phyloP scores from a whole-genome alignment of 2,888 invertebrate genomes.

The Clostera curtula region DNA sequence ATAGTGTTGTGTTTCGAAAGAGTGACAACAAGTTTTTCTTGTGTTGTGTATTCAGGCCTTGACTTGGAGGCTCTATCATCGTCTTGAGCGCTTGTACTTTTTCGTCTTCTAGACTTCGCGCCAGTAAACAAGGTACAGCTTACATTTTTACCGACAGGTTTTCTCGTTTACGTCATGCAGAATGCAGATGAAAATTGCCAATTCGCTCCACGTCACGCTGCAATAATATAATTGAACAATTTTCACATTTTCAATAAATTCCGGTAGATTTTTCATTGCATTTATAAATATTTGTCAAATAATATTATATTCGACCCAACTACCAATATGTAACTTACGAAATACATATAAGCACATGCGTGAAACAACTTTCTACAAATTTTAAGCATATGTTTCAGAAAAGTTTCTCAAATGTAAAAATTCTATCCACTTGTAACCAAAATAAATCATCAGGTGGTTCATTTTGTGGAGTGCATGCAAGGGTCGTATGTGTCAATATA shows the following conservation, averaged over 20 bases:
- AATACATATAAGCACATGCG: too few species aligned
- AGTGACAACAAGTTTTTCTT: slow-evolving; percentile 64
- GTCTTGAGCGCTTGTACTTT: slow-evolving; percentile 35
- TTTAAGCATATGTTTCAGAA: background rate
- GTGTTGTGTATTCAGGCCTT: slow-evolving; percentile 58
- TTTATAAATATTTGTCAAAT: too few species aligned
- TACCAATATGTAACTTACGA: too few species aligned
- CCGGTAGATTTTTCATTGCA: too few species aligned
- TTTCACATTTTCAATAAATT: too few species aligned
- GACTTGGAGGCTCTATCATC: slow-evolving; percentile 61
- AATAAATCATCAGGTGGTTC: slow-evolving; percentile 23
- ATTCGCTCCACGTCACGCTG: slow-evolving; percentile 15
- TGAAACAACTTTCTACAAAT: too few species aligned
- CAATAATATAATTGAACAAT: too few species aligned
- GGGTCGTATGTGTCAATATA: slow-evolving; percentile 29
- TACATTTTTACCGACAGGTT: slow-evolving; percentile 10
- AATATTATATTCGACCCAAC: too few species aligned
- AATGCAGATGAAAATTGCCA: slow-evolving; percentile 1
- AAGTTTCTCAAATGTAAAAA: too few species aligned
- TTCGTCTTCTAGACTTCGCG: slow-evolving; percentile 41
- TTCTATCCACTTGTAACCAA: slow-evolving; percentile 13
- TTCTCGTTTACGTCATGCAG: background rate
- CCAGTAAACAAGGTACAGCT: slow-evolving; percentile 54
- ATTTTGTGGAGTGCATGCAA: slow-evolving; percentile 29
- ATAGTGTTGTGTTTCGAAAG: slow-evolving; percentile 48